phyloP scores from a whole-genome alignment of 2,797 vertebrate genomes.

The Danio choprae region DNA sequence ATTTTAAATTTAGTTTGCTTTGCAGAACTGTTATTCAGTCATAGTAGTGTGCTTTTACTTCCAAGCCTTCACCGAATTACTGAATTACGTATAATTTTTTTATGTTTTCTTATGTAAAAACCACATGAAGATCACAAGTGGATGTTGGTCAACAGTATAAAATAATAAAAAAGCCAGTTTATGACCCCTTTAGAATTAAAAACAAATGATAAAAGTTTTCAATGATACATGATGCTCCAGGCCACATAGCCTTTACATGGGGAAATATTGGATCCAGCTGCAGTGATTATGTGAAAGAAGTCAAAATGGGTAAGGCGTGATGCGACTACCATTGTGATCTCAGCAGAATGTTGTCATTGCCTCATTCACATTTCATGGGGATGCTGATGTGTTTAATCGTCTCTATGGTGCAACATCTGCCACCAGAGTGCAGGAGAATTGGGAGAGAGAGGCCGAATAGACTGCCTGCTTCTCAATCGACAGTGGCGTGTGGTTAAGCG shows the following conservation, averaged over 20 bases:
- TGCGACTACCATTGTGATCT: slow-evolving; percentile 48
- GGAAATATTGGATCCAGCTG: slow-evolving; percentile 37
- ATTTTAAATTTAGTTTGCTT: too few species aligned
- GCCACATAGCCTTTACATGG: neutral
- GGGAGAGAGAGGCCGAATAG: slow-evolving; percentile 11
- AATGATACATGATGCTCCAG: neutral
- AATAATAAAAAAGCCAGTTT: neutral
- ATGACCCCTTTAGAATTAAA: neutral
- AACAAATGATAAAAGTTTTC: too few species aligned
- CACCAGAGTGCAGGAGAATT: slow-evolving; percentile 53
- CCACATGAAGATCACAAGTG: too few species aligned
- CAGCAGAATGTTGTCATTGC: slow-evolving; percentile 60
- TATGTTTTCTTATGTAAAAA: too few species aligned
- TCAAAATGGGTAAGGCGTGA: slow-evolving; percentile 31
- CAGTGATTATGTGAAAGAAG: slow-evolving; percentile 40
- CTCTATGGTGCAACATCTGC: slow-evolving; percentile 72
- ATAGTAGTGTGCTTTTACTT: too few species aligned
- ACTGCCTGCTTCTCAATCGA: slow-evolving; percentile 71
- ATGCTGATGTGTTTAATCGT: slow-evolving; percentile 69
- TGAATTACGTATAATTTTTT: too few species aligned
- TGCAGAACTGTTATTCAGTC: too few species aligned
- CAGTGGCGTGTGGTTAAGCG: slow-evolving; percentile 72
- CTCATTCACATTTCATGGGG: slow-evolving; percentile 70
- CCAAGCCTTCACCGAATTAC: too few species aligned
- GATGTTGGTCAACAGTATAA: too few species aligned